Evolutionary conservation across 2,888 invertebrate species (phyloP), one percentile per base, ranked within the genome.

Genomic region (Tipula unca): DNA sequence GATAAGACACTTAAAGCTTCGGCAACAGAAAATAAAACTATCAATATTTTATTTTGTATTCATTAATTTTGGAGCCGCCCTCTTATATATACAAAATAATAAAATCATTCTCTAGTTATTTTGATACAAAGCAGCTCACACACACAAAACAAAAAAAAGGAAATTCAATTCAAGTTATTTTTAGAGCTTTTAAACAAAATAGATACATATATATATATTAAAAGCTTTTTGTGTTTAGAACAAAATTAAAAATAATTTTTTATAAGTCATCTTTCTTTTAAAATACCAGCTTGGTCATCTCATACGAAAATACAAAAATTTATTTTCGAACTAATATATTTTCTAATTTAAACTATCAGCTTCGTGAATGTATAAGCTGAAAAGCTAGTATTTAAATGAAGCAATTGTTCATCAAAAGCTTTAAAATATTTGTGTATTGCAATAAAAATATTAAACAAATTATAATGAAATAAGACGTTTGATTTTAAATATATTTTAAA

Each of bases 121-220:
- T 25, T 25, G 69, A 69, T 69, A 69, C 8, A 69, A 69, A 69
- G 69, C 20, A 25, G 69, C 69, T 6, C 4, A 69, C 10, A 69
- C n/a, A 48, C 48, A 48, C 2, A 48, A 48, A 20, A 69, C 14
- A 69, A 69, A 32, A 20, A 69, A 69, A 69, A 69, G 25, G 20
- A 69, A 69, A 69, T 25, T 69, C 69, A 69, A 69, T 69, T n/a
- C n/a, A 69, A 69, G 69, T 69, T 69, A 69, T 69, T 69, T 69
- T 69, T 69, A 69, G 69, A 69, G 69, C 69, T 69, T 69, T 69
- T 69, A 25, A 69, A 69, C 25, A 69, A 69, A 25, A 48, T 42
- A 42, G n/a, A 32, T 48, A 1, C 10, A 48, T 48, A 48, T 17
- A 17, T 25, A 25, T 69, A 0, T 69, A 69, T 69, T 69, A 69